Evolutionary conservation across 2,113 vertebrate genomes (phyloP), one percentile per base, ranked within the genome.

Genomic region (Noctilio leporinus): DNA sequence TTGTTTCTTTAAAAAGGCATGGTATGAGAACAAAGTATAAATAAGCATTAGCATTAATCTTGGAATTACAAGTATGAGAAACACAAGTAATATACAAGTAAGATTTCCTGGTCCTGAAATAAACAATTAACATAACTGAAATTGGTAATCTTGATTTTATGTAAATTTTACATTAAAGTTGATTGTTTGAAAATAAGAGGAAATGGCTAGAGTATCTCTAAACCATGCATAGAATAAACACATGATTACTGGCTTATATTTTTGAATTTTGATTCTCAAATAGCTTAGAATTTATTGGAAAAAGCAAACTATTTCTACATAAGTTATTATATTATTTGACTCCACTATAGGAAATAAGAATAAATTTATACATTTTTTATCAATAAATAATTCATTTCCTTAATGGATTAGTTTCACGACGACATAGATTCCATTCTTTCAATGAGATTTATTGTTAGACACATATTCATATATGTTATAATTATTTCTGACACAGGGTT

Each of bases 331-430:
- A 59, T 89, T 70, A 69, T 82, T 94, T 93, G 26, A 85, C 28
- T 82, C 17, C 10, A n/a, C 11, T 77, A 9, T 83, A 73, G 35
- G 35, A 78, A 86, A 84, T 16, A 65, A 84, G 38, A 90, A 86
- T 95, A 67, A 94, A 94, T 93, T 96, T 89, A 89, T 95, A 35
- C 49, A 45, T 72, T 87, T 95, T 96, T 83, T 59, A 95, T 88
- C 62, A 95, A 86, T 96, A 88, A 95, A 96, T 96, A 97, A 94
- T 96, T 96, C 80, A 91, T 95, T 91, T 76, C 49, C 28, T 93
- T 93, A 94, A 94, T 92, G 73, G 53, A 15, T 95, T 96, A 85
- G 38, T 95, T 95, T 93, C 92, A 95, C 28, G 45, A 84, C 86
- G 91, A 91, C 40, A 24, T 89, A 90, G 85, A 91, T 94, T 86